Conservation (phyloP, 2,113 vertebrate genomes). For the Leptosomus discolor region DNA sequence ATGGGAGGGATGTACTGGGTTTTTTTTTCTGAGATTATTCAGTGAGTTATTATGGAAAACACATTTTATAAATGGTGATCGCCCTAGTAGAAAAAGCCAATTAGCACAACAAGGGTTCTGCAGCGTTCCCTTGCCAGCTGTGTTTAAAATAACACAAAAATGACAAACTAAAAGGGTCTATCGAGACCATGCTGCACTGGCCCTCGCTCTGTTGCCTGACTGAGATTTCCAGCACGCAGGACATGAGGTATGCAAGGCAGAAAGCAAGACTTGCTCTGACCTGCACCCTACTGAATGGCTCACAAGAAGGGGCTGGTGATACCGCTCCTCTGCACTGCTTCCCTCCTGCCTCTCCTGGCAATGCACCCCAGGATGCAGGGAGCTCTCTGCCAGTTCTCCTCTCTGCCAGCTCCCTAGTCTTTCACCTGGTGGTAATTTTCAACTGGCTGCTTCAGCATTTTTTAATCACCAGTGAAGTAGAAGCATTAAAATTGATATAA, state of each 20-base stretch:
- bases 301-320: background rate
- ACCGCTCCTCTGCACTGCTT: background rate
- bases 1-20: background rate
- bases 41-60: background rate
- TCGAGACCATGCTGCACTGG: background rate
- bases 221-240: accelerated
- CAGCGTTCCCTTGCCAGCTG: background rate
- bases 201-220: background rate
- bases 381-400: background rate
- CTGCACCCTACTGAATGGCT: background rate
- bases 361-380: accelerated
- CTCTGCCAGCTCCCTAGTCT: background rate
- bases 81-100: background rate
- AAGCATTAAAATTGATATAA: background rate
- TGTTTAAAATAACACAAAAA: background rate
- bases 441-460: background rate
- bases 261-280: background rate
- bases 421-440: background rate
- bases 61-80: background rate
- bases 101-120: background rate
- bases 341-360: accelerated
- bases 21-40: background rate
- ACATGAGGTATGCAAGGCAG: background rate
- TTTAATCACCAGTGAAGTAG: background rate
- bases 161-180: background rate